A percentile compares a stretch with the other conserved stretches of the same genome.
These are phyloP conservation scores for Triplophysa bombifrons DNA, from an alignment of 2,797 vertebrate genomes.

Conservation along the genomic window DNA sequence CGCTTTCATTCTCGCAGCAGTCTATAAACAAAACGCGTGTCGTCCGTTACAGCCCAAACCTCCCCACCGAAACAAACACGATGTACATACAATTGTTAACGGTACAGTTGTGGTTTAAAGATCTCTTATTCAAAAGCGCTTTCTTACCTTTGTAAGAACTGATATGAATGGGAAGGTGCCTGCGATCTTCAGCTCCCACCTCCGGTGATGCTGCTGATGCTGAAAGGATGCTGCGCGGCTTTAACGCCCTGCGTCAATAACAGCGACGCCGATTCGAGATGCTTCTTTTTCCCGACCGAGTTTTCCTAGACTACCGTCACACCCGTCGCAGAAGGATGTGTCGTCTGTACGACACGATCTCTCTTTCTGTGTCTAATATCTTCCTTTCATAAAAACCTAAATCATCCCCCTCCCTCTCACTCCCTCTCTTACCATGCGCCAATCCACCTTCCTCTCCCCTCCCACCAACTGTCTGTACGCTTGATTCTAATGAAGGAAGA, in stretches of 20 bases:
- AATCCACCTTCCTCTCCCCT: constrained; percentile 45
- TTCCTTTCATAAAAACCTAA: constrained; percentile 36
- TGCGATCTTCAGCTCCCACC: constrained; percentile 33
- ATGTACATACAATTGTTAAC: not conserved
- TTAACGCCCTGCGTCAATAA: constrained; percentile 48
- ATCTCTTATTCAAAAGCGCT: not conserved
- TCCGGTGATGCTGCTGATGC: constrained; percentile 50
- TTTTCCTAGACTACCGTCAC: constrained; percentile 73
- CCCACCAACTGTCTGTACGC: constrained; percentile 43
- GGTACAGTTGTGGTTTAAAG: not conserved
- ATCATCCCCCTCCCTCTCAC: constrained; percentile 49
- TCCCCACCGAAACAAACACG: not conserved
- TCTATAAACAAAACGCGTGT: constrained; percentile 12
- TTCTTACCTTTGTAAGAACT: constrained; percentile 65
- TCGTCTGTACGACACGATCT: constrained; percentile 54
- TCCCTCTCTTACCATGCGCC: constrained; percentile 44
- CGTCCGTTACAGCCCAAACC: not conserved
- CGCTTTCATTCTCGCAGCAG: constrained; percentile 6
- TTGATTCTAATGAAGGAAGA: constrained; percentile 16
- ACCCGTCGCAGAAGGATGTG: constrained; percentile 80
- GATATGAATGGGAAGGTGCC: constrained; percentile 39
- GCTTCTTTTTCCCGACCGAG: constrained; percentile 24
- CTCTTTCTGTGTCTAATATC: constrained; percentile 29
- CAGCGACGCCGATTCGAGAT: constrained; percentile 42
- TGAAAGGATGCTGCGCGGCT: constrained; percentile 61